Percentiles rank a stretch among this genome's conserved stretches.
phyloP scores from a whole-genome alignment of 2,113 vertebrate genomes.

The Anguilla japonica region DNA sequence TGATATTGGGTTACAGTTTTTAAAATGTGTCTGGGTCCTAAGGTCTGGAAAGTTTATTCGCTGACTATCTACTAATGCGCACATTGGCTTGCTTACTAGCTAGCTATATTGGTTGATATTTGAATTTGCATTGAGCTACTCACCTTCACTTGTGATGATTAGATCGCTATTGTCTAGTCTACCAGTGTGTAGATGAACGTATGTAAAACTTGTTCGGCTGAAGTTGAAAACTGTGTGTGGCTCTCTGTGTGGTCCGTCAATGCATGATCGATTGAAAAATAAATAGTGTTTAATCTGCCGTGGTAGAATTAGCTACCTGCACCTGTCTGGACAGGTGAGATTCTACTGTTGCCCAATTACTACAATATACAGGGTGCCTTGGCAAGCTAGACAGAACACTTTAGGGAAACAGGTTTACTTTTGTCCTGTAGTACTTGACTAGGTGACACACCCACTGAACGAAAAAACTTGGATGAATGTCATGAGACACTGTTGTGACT shows the following conservation, averaged over 20 bases:
- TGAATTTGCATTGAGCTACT: not conserved
- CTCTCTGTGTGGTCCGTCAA: not conserved
- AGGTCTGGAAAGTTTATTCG: not conserved
- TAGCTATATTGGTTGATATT: not conserved
- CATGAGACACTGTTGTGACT: not conserved
- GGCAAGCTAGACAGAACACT: not conserved
- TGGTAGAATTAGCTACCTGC: not conserved
- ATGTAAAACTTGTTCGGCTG: not conserved
- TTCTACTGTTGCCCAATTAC: not conserved
- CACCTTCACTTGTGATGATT: no score
- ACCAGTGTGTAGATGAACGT: not conserved
- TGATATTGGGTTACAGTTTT: not conserved
- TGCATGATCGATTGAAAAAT: not conserved
- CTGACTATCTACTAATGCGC: not conserved
- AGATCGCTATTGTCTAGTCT: no score
- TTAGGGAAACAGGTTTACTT: not conserved
- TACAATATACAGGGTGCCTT: not conserved
- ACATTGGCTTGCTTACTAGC: not conserved
- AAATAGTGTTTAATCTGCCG: not conserved
- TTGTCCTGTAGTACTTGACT: not conserved
- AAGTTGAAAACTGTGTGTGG: not conserved
- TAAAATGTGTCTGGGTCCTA: conserved; percentile 9
- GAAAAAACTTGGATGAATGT: not conserved
- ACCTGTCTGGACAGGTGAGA: not conserved
- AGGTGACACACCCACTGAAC: not conserved